Evolutionary conservation across 1,140 invertebrate genomes (phyloP).

Genomic region (Glomeris maerens): DNA sequence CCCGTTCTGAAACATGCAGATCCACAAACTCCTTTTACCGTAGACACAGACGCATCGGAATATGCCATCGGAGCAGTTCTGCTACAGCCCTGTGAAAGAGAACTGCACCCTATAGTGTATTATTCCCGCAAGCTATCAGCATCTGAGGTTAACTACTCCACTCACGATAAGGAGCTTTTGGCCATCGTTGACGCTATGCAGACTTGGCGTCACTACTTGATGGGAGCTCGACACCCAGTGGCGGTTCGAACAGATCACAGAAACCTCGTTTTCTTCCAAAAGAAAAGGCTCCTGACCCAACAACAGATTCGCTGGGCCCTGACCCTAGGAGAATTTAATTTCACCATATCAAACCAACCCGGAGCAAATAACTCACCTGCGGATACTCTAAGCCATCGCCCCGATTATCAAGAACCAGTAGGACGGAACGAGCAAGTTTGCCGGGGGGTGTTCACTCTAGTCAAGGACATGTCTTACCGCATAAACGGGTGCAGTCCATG

Average conservation of each 20-base stretch:
- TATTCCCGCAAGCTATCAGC: background rate
- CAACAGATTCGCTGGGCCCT: no score
- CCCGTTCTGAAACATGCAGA: background rate
- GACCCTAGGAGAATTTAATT: no score
- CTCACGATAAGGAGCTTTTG: background rate
- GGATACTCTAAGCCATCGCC: no score
- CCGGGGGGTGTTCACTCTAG: no score
- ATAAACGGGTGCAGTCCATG: no score
- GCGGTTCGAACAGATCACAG: background rate
- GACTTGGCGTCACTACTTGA: background rate
- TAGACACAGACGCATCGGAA: background rate
- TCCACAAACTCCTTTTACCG: background rate
- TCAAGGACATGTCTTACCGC: no score
- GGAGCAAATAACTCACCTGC: no score
- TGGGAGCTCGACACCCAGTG: background rate
- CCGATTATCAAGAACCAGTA: no score
- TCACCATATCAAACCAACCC: no score
- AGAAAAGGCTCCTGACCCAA: no score
- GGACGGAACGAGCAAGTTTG: no score
- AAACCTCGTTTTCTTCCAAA: no score
- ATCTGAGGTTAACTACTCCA: background rate
- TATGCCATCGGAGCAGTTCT: slow-evolving; percentile 1
- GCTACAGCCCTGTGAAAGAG: background rate
- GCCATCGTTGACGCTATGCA: background rate
- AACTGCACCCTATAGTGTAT: background rate